These are phyloP conservation scores for Aphaenogaster floridana DNA, from an alignment of 1,140 invertebrate genomes.

Conservation along the genomic window DNA sequence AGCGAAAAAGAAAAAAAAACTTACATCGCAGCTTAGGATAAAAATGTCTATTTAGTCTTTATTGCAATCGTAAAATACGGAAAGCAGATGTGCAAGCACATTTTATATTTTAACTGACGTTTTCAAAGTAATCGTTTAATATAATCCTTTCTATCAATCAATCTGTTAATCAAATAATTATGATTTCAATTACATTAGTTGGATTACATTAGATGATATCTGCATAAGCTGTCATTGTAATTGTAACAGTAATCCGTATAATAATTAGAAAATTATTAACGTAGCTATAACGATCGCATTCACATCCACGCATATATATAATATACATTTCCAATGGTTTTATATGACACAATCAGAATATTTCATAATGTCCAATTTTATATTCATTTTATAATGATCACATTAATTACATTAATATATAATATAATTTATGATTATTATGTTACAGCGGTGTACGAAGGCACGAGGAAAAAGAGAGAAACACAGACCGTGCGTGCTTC, in stretches of 20 bases:
- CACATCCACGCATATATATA: neutral
- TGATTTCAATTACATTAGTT: slow-evolving; percentile 31
- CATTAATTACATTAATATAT: slow-evolving; percentile 34
- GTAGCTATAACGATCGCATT: neutral
- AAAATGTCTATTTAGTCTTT: neutral
- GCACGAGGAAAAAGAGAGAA: neutral
- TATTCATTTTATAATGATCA: slow-evolving; percentile 15
- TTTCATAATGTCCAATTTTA: slow-evolving; percentile 1
- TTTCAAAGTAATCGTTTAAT: slow-evolving; percentile 19
- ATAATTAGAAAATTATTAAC: slow-evolving; percentile 58
- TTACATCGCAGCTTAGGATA: neutral
- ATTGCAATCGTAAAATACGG: neutral
- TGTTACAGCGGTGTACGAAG: neutral
- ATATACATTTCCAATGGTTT: slow-evolving; percentile 10
- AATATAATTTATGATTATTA: neutral
- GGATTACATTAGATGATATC: slow-evolving; percentile 13
- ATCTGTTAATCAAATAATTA: slow-evolving; percentile 36
- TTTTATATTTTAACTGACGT: neutral
- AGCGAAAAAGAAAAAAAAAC: neutral
- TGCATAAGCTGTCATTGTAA: slow-evolving; percentile 12
- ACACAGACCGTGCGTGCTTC: neutral
- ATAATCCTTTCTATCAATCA: slow-evolving; percentile 8
- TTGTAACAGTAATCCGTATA: slow-evolving; percentile 16
- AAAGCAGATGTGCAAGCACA: neutral
- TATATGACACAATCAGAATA: neutral